Evolutionary conservation across 2,888 invertebrate genomes (phyloP).

Genomic region (Drosophila meridiana): DNA sequence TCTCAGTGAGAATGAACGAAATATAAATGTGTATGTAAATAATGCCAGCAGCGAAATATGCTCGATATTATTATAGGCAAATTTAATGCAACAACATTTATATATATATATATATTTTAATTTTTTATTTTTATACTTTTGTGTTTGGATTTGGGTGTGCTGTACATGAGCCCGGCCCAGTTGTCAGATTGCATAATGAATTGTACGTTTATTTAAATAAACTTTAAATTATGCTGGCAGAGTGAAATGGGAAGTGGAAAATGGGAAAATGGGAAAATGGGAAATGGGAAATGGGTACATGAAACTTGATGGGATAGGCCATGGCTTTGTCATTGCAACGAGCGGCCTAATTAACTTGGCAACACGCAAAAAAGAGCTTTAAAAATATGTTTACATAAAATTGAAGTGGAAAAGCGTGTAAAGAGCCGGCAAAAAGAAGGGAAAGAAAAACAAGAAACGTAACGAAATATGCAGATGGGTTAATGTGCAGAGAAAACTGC

Average conservation of each 20-base stretch:
- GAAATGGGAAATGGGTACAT: constrained; percentile 48
- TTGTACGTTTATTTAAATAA: constrained; percentile 42
- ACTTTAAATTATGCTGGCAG: constrained; percentile 47
- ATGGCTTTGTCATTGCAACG: constrained; percentile 59
- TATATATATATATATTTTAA: not conserved
- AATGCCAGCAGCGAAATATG: constrained; percentile 58
- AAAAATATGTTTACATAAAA: constrained; percentile 71
- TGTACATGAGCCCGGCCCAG: not conserved
- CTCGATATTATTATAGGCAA: constrained; percentile 54
- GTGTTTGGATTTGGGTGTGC: not conserved
- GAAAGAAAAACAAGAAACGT: constrained; percentile 18
- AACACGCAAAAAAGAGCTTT: constrained; percentile 66
- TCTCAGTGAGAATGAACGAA: constrained; percentile 43
- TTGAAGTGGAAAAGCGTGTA: constrained; percentile 74
- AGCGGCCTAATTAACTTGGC: constrained; percentile 66
- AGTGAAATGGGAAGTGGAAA: constrained; percentile 31
- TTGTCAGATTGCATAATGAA: constrained; percentile 50
- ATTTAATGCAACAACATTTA: constrained; percentile 58
- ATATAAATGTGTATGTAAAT: constrained; percentile 49
- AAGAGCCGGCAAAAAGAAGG: constrained; percentile 38
- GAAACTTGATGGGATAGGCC: constrained; percentile 58
- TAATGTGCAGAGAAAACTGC: constrained; percentile 57
- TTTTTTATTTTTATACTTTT: not conserved
- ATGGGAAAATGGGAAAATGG: constrained; percentile 38
- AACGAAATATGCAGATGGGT: constrained; percentile 58